Evolutionary conservation across 2,888 invertebrate species (phyloP).

Genomic region (Volucella zonaria): DNA sequence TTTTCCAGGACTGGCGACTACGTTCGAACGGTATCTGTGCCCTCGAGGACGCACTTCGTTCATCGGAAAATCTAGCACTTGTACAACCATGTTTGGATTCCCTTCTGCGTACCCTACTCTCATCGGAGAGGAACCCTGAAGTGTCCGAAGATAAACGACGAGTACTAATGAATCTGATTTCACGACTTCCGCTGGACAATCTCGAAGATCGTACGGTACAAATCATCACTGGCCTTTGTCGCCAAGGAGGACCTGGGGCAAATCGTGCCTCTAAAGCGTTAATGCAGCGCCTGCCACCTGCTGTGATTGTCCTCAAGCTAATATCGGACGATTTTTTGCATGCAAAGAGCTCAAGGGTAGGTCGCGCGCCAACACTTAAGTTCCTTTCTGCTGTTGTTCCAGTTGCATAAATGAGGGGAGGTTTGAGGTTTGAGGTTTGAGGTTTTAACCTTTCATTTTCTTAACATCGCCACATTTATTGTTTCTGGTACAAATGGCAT

Average conservation of each 20-base stretch:
- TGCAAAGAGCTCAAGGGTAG: slow-evolving; percentile 82
- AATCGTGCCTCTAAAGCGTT: slow-evolving; percentile 82
- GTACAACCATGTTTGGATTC: slow-evolving; percentile 86
- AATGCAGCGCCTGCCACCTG: slow-evolving; percentile 83
- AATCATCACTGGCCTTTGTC: slow-evolving; percentile 81
- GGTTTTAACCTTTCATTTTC: slow-evolving; percentile 6
- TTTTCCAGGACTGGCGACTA: slow-evolving; percentile 81
- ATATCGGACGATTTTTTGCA: slow-evolving; percentile 82
- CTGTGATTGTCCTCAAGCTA: slow-evolving; percentile 82
- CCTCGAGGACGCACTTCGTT: slow-evolving; percentile 83
- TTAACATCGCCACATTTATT: slow-evolving; percentile 34
- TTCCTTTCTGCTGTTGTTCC: slow-evolving; percentile 50
- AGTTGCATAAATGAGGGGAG: slow-evolving; percentile 67
- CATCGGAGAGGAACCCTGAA: slow-evolving; percentile 85
- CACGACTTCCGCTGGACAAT: slow-evolving; percentile 82
- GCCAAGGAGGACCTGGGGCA: slow-evolving; percentile 82
- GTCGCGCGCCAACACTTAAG: slow-evolving; percentile 49
- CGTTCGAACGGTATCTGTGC: slow-evolving; percentile 80
- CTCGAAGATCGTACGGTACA: slow-evolving; percentile 81
- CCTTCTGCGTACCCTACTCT: slow-evolving; percentile 86
- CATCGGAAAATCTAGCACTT: slow-evolving; percentile 83
- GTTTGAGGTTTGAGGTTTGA: neutral
- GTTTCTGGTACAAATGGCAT: slow-evolving; percentile 17
- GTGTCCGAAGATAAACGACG: slow-evolving; percentile 81
- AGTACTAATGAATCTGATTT: slow-evolving; percentile 81